Evolutionary conservation across 2,888 invertebrate genomes (phyloP).

Genomic region (Synanthedon andrenaeformis): DNA sequence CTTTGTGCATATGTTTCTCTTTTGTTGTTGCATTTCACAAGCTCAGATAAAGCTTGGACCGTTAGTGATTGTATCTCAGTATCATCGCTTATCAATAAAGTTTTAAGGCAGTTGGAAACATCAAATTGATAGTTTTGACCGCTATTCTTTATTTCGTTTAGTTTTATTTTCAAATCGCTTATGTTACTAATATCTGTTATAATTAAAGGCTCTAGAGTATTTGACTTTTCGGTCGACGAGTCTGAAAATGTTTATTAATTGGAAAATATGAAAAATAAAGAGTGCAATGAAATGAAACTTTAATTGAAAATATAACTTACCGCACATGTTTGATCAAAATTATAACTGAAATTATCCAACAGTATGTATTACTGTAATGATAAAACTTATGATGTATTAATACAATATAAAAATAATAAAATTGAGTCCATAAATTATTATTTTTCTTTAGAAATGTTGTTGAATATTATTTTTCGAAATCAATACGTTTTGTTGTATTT

Average conservation of each 20-base stretch:
- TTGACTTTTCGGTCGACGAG: conserved; percentile 45
- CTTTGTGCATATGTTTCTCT: conserved; percentile 76
- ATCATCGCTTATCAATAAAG: conserved; percentile 50
- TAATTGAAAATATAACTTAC: conserved; percentile 12
- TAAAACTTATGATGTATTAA: too few relatives aligned
- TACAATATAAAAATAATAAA: not conserved
- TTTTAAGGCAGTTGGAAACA: conserved; percentile 50
- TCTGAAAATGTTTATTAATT: conserved; percentile 17
- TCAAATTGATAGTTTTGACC: conserved; percentile 59
- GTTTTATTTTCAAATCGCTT: conserved; percentile 51
- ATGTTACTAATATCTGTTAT: conserved; percentile 50
- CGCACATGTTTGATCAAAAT: conserved; percentile 7
- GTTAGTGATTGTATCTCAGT: conserved; percentile 67
- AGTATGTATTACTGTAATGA: conserved; percentile 1
- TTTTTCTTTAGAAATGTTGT: too few relatives aligned
- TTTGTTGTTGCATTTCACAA: conserved; percentile 82
- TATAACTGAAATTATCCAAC: conserved; percentile 1
- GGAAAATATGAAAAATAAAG: not conserved
- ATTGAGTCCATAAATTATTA: too few relatives aligned
- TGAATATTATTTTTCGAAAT: too few relatives aligned
- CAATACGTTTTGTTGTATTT: too few relatives aligned
- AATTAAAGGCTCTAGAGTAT: conserved; percentile 47
- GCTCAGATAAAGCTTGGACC: conserved; percentile 82
- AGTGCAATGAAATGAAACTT: conserved; percentile 24
- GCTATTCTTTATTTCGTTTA: conserved; percentile 51